These are phyloP conservation scores for Laticauda laticaudata DNA, from an alignment of 2,113 vertebrate species.

Conservation along the genomic window DNA sequence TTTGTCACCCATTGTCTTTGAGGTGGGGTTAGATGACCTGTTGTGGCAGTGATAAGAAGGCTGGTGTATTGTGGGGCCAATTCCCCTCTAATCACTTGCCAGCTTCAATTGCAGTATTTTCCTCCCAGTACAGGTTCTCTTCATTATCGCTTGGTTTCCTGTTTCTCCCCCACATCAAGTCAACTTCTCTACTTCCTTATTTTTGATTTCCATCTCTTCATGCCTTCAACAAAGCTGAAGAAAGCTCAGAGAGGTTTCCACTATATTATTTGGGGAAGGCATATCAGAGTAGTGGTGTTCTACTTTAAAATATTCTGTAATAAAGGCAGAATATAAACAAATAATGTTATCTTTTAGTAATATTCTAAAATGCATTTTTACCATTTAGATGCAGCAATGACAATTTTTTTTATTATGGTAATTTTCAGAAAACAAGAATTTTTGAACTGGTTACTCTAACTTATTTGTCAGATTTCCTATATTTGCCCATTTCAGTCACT, in stretches of 20 bases:
- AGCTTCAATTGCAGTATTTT: neutral
- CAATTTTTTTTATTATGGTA: neutral
- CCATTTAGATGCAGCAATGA: neutral
- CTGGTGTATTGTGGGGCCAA: neutral
- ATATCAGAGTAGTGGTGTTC: neutral
- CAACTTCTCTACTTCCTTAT: neutral
- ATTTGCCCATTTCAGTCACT: neutral
- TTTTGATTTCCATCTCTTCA: neutral
- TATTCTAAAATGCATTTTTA: neutral
- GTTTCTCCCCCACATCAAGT: neutral
- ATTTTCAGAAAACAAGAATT: neutral
- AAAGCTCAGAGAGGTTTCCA: neutral
- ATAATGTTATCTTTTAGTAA: neutral
- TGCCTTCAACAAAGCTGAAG: neutral
- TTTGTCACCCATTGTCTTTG: neutral
- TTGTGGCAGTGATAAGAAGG: neutral
- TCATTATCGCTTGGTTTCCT: neutral
- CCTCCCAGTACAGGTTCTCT: neutral
- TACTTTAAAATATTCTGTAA: neutral
- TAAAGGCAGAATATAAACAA: neutral
- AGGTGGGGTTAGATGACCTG: neutral
- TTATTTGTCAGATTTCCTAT: neutral
- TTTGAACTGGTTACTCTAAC: neutral
- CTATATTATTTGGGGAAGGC: neutral
- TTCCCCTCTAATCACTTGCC: neutral